Base-by-base conservation (phyloP, 2,797 vertebrate species). In the Muscicapa striata region DNA sequence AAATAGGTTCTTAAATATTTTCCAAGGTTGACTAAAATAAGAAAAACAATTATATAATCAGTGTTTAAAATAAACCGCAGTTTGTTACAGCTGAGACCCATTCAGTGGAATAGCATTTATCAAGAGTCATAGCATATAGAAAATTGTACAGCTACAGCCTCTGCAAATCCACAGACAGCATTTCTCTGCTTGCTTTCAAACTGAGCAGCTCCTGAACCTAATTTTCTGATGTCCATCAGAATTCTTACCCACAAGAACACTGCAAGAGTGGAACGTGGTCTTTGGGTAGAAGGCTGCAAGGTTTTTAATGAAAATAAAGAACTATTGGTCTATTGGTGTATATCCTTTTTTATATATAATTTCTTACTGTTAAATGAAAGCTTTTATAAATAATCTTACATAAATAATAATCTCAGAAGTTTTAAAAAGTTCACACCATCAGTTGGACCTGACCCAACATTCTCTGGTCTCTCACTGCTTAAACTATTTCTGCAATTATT, bases 1-100 rank as follows among this genome's bases (percentile, higher is more conserved):
- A 93, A 97, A 95, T 95, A 96, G 78, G 92, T 77, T 88, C 78
- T 90, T 88, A 95, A 94, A 95, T 92, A 84, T 96, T 93, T 91
- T 94, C 89, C 85, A 93, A 83, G 52, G 54, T 90, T 58, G 75
- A 81, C 5, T 52, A 95, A 94, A 96, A 86, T 89, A 89, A 81
- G 94, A 93, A 96, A 92, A 87, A 85, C 88, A 92, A 93, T 87
- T 93, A 87, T n/a, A 87, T 91, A 91, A 77, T 72, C 93, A 88
- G 66, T 86, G 72, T 91, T 88, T 63, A 94, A 95, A 97, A 94
- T 88, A 96, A 97, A 96, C 80, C 69, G 92, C 32, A 38, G 51
- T 79, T 94, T 91, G 73, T 93, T 96, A n/a, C 57, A 91, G 84
- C 91, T 72, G 87, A 97, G 93, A 96, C 88, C 82, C 73, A 85